These are phyloP conservation scores for Nysson spinosus DNA, from an alignment of 2,888 invertebrate genomes.

Conservation along the genomic window DNA sequence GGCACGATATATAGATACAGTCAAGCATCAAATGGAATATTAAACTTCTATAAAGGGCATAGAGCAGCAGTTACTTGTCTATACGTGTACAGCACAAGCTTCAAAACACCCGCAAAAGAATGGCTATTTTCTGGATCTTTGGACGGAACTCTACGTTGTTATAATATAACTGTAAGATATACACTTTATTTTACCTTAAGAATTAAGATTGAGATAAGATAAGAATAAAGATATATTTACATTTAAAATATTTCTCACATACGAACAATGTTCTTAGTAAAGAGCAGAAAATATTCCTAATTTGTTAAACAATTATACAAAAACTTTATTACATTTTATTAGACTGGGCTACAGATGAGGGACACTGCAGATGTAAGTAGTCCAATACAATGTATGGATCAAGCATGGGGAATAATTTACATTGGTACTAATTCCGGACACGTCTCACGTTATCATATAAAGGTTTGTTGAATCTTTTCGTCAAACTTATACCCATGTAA, in stretches of 20 bases:
- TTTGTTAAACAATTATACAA: constrained; percentile 3
- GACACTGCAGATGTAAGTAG: constrained; percentile 80
- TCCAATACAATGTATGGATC: constrained; percentile 86
- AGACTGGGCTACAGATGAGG: constrained; percentile 80
- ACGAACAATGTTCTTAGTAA: too few species aligned
- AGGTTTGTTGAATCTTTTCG: constrained; percentile 77
- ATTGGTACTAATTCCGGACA: constrained; percentile 86
- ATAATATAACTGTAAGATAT: constrained; percentile 79
- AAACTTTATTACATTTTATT: constrained; percentile 32
- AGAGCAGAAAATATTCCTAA: too few species aligned
- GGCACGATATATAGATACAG: constrained; percentile 83
- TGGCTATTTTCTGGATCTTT: constrained; percentile 82
- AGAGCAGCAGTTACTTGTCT: constrained; percentile 82
- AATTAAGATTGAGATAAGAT: background rate
- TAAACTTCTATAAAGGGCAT: constrained; percentile 81
- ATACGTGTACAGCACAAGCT: constrained; percentile 77
- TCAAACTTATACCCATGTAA: background rate
- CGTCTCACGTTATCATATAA: constrained; percentile 83
- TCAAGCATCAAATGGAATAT: constrained; percentile 78
- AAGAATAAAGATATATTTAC: background rate
- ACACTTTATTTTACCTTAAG: background rate
- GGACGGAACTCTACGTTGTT: constrained; percentile 81
- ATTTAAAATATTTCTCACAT: background rate
- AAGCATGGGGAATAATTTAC: constrained; percentile 85
- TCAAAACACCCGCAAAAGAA: constrained; percentile 75